Percentiles rank a stretch among this genome's conserved stretches.
Evolutionary conservation across 2,797 vertebrate genomes (phyloP).

Genomic region (Microctenopoma steveboyesi): DNA sequence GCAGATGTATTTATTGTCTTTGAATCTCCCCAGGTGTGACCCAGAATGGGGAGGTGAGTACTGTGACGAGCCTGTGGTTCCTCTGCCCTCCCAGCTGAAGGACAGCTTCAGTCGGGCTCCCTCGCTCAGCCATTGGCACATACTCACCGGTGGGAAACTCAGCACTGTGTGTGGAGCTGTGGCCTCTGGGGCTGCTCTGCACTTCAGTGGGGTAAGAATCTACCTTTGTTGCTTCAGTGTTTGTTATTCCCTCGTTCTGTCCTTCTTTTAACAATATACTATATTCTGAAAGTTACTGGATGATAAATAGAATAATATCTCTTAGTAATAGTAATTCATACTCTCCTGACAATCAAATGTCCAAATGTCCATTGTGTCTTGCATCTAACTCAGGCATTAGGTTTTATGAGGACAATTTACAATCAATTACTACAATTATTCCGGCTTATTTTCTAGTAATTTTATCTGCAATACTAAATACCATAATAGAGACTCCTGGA

Average conservation of each 20-base stretch:
- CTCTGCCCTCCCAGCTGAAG: slow-evolving; percentile 93
- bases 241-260: background rate
- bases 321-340: no score
- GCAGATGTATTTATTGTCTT: background rate
- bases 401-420: background rate
- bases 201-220: slow-evolving; percentile 92
- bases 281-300: background rate
- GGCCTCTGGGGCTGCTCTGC: slow-evolving; percentile 95
- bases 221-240: background rate
- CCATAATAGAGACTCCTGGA: background rate
- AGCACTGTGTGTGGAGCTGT: slow-evolving; percentile 95
- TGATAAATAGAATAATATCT: background rate
- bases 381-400: background rate
- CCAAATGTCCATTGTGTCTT: no score
- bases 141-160: slow-evolving; percentile 93
- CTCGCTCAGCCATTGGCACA: slow-evolving; percentile 92
- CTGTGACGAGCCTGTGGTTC: slow-evolving; percentile 90
- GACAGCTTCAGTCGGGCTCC: slow-evolving; percentile 96
- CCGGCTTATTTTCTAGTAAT: background rate
- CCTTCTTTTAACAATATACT: background rate
- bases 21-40: slow-evolving; percentile 87
- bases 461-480: background rate
- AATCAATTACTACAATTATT: background rate
- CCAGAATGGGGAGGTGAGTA: slow-evolving; percentile 94
- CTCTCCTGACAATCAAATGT: no score